Base-by-base conservation (phyloP, 1,140 invertebrate species). In the Conus betulinus region DNA sequence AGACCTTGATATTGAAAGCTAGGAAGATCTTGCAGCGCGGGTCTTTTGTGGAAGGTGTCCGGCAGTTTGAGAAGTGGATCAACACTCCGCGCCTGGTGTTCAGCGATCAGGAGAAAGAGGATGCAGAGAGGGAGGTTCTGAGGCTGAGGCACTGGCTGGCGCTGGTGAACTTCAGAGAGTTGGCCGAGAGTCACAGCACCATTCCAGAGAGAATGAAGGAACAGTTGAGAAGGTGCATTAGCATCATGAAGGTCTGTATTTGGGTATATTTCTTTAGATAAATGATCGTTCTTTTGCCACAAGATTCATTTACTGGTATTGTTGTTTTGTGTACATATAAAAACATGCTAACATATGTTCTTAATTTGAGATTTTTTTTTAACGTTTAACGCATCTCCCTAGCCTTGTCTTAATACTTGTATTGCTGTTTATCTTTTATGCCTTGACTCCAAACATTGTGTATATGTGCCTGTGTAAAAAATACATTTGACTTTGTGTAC, bases 111-210 rank as follows among this genome's bases (percentile, higher is more conserved):
- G 88, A 89, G 67, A 23, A 11, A 8, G 20, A 71, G 11, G 88
- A 89, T 39, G 88, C 88, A 3, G 15, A 87, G 53, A 53, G n/a
- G 0, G 88, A 89, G 86, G 51, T 89, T 1, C 57, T 27, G 25
- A 85, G 88, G n/a, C 79, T 88, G 60, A 39, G 63, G 87, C 76
- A 83, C 76, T 83, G 76, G 87, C 60, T 89, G n/a, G 10, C 10
- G 8, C 85, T 89, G 27, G 39, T 76, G 3, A 63, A 57, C 78
- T 82, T 71, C 67, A 17, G 23, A 15, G 17, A 17, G 39, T 15
- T 79, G 52, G 57, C 79, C 20, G 39, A 63, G 63, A 25, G 63
- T 15, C 27, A 27, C 20, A 6, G 11, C 60, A 13, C 27, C 76
- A 27, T 60, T 60, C 63, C 84, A 0, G 15, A n/a, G n/a, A 15